Evolutionary conservation across 2,113 vertebrate species (phyloP).

Genomic region (Lampris incognitus): DNA sequence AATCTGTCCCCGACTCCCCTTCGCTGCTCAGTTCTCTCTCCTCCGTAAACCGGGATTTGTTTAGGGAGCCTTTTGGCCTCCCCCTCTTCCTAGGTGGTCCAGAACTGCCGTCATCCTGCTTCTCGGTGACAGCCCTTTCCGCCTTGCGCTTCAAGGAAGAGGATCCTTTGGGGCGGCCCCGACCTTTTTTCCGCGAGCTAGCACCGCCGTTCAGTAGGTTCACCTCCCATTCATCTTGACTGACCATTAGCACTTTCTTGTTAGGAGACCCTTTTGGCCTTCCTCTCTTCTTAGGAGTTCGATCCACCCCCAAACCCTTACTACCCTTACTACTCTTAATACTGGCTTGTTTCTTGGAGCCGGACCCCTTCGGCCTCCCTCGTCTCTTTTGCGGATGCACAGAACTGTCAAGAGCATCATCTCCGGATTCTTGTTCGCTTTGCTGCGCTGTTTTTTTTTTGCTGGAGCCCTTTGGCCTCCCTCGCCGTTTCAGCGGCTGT

Average conservation of each 20-base stretch:
- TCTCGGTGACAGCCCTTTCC: constrained; percentile 31
- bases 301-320: background rate
- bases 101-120: constrained; percentile 35
- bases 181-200: constrained; percentile 11
- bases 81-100: constrained; percentile 55
- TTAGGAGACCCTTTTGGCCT: constrained; percentile 40
- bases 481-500: constrained; percentile 39
- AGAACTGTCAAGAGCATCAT: background rate
- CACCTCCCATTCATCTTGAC: constrained; percentile 4
- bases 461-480: constrained; percentile 45
- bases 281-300: constrained; percentile 52
- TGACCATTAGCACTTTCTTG: background rate
- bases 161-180: constrained; percentile 62
- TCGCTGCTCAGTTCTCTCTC: constrained; percentile 14
- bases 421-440: background rate
- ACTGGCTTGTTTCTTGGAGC: constrained; percentile 20
- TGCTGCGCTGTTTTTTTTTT: constrained; percentile 8
- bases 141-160: constrained; percentile 33
- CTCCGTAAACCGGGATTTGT: constrained; percentile 8
- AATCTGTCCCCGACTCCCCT: background rate
- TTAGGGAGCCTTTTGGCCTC: constrained; percentile 53
- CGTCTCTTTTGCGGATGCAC: background rate
- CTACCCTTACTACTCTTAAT: background rate
- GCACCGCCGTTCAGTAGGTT: constrained; percentile 49
- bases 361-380: constrained; percentile 30